Conservation (phyloP, 2,113 vertebrate genomes). For the Gymnobelideus leadbeateri region DNA sequence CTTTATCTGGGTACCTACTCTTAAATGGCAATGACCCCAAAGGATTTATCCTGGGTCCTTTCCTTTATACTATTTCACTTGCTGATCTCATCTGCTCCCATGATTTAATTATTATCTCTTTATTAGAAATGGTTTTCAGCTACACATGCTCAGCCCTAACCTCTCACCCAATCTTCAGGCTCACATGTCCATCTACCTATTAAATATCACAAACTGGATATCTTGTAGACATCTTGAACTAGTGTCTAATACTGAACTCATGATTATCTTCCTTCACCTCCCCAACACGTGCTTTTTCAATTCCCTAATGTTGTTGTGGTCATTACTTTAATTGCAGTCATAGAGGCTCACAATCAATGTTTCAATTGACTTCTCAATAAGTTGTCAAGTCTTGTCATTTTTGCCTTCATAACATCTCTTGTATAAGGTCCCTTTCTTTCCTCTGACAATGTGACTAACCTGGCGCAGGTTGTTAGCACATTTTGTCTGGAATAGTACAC, state of each 20-base stretch:
- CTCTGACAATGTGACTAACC: background rate
- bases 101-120: background rate
- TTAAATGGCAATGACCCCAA: background rate
- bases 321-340: background rate
- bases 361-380: background rate
- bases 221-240: background rate
- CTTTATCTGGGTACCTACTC: background rate
- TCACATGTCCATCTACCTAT: background rate
- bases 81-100: background rate
- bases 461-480: background rate
- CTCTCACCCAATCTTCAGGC: background rate
- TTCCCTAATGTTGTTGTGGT: background rate
- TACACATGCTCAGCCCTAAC: background rate
- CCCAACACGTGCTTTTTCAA: background rate
- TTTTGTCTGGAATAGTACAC: background rate
- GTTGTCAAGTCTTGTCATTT: background rate
- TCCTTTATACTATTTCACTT: background rate
- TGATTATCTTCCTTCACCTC: background rate
- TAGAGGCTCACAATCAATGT: background rate
- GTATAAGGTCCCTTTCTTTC: background rate
- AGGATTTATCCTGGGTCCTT: background rate
- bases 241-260: background rate
- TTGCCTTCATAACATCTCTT: background rate
- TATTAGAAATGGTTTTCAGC: background rate
- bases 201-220: background rate